These are phyloP conservation scores for Drosophila subsilvestris DNA, from an alignment of 2,888 invertebrate genomes.

Conservation along the genomic window DNA sequence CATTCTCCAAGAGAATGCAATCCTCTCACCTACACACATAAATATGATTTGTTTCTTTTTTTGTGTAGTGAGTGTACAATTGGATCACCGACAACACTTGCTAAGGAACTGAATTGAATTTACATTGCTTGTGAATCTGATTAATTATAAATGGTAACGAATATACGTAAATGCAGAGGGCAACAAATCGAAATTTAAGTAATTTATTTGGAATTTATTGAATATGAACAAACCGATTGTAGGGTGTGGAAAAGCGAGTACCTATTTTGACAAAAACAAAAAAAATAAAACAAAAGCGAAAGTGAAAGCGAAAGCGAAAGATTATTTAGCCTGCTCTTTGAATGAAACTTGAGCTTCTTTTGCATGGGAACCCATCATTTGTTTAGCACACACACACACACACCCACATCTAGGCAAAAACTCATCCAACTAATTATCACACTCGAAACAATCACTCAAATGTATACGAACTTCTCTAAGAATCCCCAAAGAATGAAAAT, in stretches of 20 bases:
- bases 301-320: constrained; percentile 22
- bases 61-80: constrained; percentile 23
- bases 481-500: constrained; percentile 50
- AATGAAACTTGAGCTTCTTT: constrained; percentile 64
- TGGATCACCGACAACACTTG: constrained; percentile 24
- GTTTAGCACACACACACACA: constrained; percentile 44
- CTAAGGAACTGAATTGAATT: constrained; percentile 81
- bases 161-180: constrained; percentile 80
- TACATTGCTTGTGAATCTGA: constrained; percentile 59
- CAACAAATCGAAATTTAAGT: constrained; percentile 74
- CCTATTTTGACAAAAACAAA: constrained; percentile 36
- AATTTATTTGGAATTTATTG: constrained; percentile 56
- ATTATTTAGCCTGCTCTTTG: constrained; percentile 39
- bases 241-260: constrained; percentile 49
- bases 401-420: constrained; percentile 15
- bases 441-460: constrained; percentile 79
- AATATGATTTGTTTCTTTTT: not conserved
- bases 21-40: not conserved
- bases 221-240: constrained; percentile 19
- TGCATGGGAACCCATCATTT: constrained; percentile 44
- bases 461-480: constrained; percentile 81
- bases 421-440: constrained; percentile 52
- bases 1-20: constrained; percentile 35
- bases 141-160: constrained; percentile 70
- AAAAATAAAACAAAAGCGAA: constrained; percentile 16